These are phyloP conservation scores for Dendroctonus ponderosae DNA, from an alignment of 1,140 invertebrate species.

Conservation along the genomic window DNA sequence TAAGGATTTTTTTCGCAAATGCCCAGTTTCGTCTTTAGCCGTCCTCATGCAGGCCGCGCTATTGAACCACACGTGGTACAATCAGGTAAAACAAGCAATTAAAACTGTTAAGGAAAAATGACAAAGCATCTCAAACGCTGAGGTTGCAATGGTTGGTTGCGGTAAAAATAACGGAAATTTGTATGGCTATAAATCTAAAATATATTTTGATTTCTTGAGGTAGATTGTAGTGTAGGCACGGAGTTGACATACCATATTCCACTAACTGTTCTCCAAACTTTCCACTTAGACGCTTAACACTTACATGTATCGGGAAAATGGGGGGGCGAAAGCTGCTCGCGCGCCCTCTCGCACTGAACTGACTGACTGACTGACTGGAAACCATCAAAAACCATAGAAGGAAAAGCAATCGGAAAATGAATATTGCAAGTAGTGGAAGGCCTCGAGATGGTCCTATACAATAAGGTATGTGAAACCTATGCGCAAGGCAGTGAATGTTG, in stretches of 20 bases:
- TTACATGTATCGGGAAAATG: not conserved
- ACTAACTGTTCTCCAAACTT: conserved; percentile 43
- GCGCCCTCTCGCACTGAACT: not conserved
- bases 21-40: too few species aligned
- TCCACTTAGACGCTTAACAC: conserved; percentile 38
- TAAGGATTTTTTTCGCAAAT: too few species aligned
- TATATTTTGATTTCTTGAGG: conserved; percentile 50
- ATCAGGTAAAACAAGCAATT: not conserved
- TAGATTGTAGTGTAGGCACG: conserved; percentile 48
- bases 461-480: conserved; percentile 49
- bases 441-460: conserved; percentile 49
- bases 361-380: conserved; percentile 13
- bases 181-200: conserved; percentile 45
- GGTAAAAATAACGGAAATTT: conserved; percentile 48
- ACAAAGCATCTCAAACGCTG: conserved; percentile 34
- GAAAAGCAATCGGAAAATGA: not conserved
- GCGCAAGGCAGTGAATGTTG: conserved; percentile 45
- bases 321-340: not conserved
- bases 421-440: conserved; percentile 44
- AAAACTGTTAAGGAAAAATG: not conserved
- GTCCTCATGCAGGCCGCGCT: too few species aligned
- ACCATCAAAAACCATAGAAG: conserved; percentile 20
- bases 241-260: conserved; percentile 46
- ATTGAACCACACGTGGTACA: too few species aligned
- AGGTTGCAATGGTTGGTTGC: conserved; percentile 46